Base-by-base conservation (phyloP, 2,797 vertebrate species). In the Dromococcyx pavoninus region DNA sequence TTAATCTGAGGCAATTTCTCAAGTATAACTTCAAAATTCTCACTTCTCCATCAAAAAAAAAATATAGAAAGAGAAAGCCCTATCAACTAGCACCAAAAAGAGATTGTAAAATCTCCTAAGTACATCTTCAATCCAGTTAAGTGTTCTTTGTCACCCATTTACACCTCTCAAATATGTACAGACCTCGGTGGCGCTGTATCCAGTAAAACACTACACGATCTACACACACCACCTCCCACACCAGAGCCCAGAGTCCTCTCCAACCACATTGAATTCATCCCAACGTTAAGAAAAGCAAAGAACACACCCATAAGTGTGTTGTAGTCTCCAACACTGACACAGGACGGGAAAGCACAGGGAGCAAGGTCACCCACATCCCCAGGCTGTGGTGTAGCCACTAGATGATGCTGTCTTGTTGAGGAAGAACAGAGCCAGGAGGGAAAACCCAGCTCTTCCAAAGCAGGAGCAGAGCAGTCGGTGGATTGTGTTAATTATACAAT, bases 81-180 rank as follows among this genome's bases (percentile, higher is more conserved):
- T 33, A 60, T 54, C 43, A 57, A 92, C 77, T 94, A 94, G 80
- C 93, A 93, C 93, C 93, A 92, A 50, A 91, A 50, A 76, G 71
- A 79, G 73, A 64, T 35, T 32, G 39, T 30, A 35, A 44, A 27
- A 65, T 43, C 75, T 91, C 66, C 73, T 64, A 67, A 84, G 61
- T 13, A 76, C 76, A 54, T 33, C 80, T 67, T 53, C 79, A 67
- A 28, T 43, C 75, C 82, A 88, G 66, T 48, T 72, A 54, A 66
- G 39, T 10, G 43, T 41, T 62, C 50, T 54, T 35, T 60, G 32
- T 51, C 66, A 60, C 65, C 57, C 73, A 65, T 11, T 71, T 76
- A 25, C 51, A 35, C 81, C 70, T 48, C 57, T 46, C 44, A 5
- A 7, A 11, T 56, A 32, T 1, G 22, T 18, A 75, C 88, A 76